Evolutionary conservation across 2,888 invertebrate species (phyloP), one percentile per base, ranked within the genome.

Genomic region (Drosophila niveifrons): DNA sequence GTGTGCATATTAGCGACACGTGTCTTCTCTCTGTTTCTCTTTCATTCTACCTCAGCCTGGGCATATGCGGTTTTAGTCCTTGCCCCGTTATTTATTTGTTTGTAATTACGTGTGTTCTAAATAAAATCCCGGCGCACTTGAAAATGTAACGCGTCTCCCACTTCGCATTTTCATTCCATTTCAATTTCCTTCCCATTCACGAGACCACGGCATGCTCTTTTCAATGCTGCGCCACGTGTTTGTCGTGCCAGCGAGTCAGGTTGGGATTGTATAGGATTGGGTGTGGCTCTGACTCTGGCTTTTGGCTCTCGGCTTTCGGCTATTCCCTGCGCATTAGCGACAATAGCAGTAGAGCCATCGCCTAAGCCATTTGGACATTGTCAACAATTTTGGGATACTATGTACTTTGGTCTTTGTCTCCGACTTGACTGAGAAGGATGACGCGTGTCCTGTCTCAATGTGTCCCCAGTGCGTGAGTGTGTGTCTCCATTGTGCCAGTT

Each of bases 81-180:
- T 68, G 75, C 71, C 72, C 62, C 52, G 67, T 76, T 87, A 85
- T 90, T 90, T 90, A 89, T 90, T 90, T 90, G 89, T 89, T 89
- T 90, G 89, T 88, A 90, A 90, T 90, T 90, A 90, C 85, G 85
- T 85, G 79, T 90, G 90, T 81, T 88, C 80, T 53, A 84, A 82
- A 84, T 72, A 74, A 88, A 85, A 85, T 85, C 88, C 78, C 83
- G 80, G 77, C 86, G 70, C 70, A 88, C 86, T 83, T 77, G 83
- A 85, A 66, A 72, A 39, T 57, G 50, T 72, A 69, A 64, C 75
- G 67, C 78, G 66, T 55, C 2, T 15, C 72, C 76, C 68, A 75
- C 50, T 53, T 48, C 46, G 46, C 62, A 48, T 8, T 39, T 15
- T 28, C 50, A 46, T 51, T 62, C 18, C 36, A 23, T 31, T 58